A percentile compares a stretch with the other conserved stretches of the same genome.
These are phyloP conservation scores for Campoletis raptor DNA, from an alignment of 2,888 invertebrate species.

Conservation along the genomic window DNA sequence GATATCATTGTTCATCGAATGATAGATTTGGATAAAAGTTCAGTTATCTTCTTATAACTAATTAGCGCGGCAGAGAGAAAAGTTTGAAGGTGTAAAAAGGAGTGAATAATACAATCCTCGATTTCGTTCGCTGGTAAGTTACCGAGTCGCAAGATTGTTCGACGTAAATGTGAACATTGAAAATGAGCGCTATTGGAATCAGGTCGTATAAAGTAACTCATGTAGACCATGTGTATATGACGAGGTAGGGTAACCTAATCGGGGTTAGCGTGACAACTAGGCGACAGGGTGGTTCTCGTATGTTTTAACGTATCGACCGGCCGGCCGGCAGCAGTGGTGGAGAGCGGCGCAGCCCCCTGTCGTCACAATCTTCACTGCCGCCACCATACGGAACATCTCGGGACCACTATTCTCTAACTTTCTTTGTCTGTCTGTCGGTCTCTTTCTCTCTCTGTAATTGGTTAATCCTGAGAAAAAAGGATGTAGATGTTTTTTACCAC, in stretches of 20 bases:
- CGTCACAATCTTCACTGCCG: slow-evolving; percentile 67
- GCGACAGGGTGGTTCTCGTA: slow-evolving; percentile 72
- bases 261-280: slow-evolving; percentile 81
- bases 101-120: background rate
- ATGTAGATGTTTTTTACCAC: slow-evolving; percentile 22
- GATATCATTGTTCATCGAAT: background rate
- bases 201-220: slow-evolving; percentile 61
- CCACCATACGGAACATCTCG: slow-evolving; percentile 60
- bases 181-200: slow-evolving; percentile 67
- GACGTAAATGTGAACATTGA: slow-evolving; percentile 52
- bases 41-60: background rate
- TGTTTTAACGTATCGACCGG: slow-evolving; percentile 77
- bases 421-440: background rate
- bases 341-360: slow-evolving; percentile 64
- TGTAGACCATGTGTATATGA: slow-evolving; percentile 57
- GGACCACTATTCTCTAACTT: slow-evolving; percentile 44
- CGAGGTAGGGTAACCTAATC: slow-evolving; percentile 71
- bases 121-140: slow-evolving; percentile 29
- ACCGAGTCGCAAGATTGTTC: slow-evolving; percentile 58
- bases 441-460: slow-evolving; percentile 16
- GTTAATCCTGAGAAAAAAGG: slow-evolving; percentile 12
- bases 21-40: background rate
- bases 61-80: background rate
- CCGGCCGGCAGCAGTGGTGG: slow-evolving; percentile 65
- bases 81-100: background rate